Percentiles rank a stretch among this genome's conserved stretches.
phyloP scores from a whole-genome alignment of 2,888 invertebrate genomes.

The Thysanoteuthis rhombus region DNA sequence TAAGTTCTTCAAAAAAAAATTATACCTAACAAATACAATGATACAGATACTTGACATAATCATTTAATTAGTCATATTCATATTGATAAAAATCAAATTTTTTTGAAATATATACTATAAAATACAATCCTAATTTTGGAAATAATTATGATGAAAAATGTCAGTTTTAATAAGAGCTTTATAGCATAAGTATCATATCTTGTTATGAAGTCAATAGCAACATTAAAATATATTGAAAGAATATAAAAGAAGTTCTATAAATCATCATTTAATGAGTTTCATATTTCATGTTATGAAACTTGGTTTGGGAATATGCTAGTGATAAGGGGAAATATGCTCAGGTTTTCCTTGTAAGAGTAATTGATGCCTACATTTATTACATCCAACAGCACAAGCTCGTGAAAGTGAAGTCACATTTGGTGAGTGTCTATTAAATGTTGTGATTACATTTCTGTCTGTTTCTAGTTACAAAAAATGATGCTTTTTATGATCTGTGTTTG shows the following conservation, averaged over 20 bases:
- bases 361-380: background rate
- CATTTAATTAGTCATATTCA: background rate
- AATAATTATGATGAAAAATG: too few relatives aligned
- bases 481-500: background rate
- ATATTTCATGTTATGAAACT: background rate
- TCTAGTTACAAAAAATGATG: background rate
- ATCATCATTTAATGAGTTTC: too few relatives aligned
- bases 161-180: too few relatives aligned
- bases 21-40: background rate
- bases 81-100: background rate
- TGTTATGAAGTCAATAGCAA: too few relatives aligned
- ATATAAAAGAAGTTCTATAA: too few relatives aligned
- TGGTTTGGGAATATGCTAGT: background rate
- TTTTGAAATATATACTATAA: background rate
- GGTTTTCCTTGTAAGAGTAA: background rate
- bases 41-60: background rate
- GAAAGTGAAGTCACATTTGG: constrained; percentile 2
- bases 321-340: background rate
- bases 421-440: background rate
- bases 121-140: too few relatives aligned
- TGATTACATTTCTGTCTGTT: background rate
- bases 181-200: too few relatives aligned
- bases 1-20: background rate
- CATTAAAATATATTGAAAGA: too few relatives aligned
- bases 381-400: background rate